phyloP scores from a whole-genome alignment of 2,888 invertebrate genomes.

The Euplexia lucipara region DNA sequence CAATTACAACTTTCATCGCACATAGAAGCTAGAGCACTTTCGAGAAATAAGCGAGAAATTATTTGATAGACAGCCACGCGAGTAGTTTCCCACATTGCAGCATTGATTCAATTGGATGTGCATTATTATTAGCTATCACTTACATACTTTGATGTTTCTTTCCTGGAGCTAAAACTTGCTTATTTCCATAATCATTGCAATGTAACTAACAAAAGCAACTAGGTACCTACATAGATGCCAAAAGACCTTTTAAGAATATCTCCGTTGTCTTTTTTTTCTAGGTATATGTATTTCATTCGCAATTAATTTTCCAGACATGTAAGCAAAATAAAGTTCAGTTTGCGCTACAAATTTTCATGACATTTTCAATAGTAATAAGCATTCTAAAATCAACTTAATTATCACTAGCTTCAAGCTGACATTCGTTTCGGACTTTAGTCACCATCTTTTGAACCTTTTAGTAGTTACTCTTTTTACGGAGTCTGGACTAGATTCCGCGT shows the following conservation, averaged over 20 bases:
- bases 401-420: too few relatives aligned
- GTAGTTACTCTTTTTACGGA: background rate
- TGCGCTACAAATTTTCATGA: too few relatives aligned
- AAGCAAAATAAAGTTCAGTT: too few relatives aligned
- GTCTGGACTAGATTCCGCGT: slow-evolving; percentile 7
- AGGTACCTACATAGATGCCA: background rate
- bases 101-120: slow-evolving; percentile 45
- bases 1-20: slow-evolving; percentile 57
- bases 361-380: too few relatives aligned
- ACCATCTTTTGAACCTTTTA: background rate
- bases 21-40: slow-evolving; percentile 42
- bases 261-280: background rate
- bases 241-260: background rate
- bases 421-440: background rate
- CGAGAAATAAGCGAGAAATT: slow-evolving; percentile 46
- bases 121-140: slow-evolving; percentile 23
- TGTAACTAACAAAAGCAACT: background rate
- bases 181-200: background rate
- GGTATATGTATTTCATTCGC: too few relatives aligned
- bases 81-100: slow-evolving; percentile 45
- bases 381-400: too few relatives aligned
- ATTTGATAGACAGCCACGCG: slow-evolving; percentile 42
- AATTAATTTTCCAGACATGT: too few relatives aligned
- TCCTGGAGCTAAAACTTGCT: background rate
- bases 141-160: background rate